A percentile compares a stretch with the other conserved stretches of the same genome.
These are phyloP conservation scores for Seriola quinqueradiata DNA, from an alignment of 2,113 vertebrate genomes.

Conservation along the genomic window DNA sequence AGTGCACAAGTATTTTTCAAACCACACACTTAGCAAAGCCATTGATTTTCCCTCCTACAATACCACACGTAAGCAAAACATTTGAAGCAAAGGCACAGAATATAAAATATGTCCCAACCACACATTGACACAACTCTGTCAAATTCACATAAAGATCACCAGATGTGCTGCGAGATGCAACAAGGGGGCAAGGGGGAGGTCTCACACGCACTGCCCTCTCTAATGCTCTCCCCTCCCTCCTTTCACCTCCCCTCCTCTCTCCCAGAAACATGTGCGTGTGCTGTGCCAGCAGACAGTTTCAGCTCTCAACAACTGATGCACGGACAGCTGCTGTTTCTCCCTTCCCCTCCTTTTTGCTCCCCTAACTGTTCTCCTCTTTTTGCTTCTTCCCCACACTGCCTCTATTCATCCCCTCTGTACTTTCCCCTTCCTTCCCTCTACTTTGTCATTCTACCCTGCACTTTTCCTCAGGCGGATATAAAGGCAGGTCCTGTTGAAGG, in stretches of 20 bases:
- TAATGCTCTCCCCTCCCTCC: slow-evolving; percentile 46
- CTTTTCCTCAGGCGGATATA: slow-evolving; percentile 59
- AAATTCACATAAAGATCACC: slow-evolving; percentile 64
- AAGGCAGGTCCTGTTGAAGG: slow-evolving; percentile 65
- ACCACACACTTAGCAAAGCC: slow-evolving; percentile 19
- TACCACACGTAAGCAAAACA: slow-evolving; percentile 13
- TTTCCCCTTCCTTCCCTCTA: slow-evolving; percentile 40
- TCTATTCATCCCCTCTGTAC: slow-evolving; percentile 61
- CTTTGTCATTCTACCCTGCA: slow-evolving; percentile 55
- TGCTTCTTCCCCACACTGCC: slow-evolving; percentile 44
- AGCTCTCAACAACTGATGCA: slow-evolving; percentile 63
- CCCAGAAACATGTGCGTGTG: slow-evolving; percentile 65
- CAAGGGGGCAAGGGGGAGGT: slow-evolving; percentile 67
- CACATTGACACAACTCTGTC: slow-evolving; percentile 41
- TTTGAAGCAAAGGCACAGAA: slow-evolving; percentile 10
- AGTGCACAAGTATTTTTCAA: slow-evolving; percentile 24
- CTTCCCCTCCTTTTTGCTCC: slow-evolving; percentile 39
- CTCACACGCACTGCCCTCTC: slow-evolving; percentile 58
- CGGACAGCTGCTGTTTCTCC: slow-evolving; percentile 62
- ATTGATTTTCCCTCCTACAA: slow-evolving; percentile 19
- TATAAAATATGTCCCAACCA: slow-evolving; percentile 6
- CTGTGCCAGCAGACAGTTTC: slow-evolving; percentile 67
- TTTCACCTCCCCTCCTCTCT: slow-evolving; percentile 39
- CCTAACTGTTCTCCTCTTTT: slow-evolving; percentile 30
- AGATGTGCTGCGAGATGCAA: slow-evolving; percentile 76